phyloP scores from a whole-genome alignment of 1,140 invertebrate genomes.

The Maconellicoccus hirsutus region DNA sequence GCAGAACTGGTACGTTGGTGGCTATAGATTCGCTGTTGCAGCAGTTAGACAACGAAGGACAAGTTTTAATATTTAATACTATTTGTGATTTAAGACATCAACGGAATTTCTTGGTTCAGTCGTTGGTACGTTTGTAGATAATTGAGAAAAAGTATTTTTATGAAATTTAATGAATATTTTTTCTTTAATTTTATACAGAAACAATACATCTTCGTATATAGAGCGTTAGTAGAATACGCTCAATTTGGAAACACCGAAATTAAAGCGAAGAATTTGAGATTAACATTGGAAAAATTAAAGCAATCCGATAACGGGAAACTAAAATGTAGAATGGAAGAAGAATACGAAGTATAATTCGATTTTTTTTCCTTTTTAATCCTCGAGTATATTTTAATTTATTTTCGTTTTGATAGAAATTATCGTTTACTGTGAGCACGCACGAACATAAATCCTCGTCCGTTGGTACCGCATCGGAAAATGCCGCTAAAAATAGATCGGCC shows the following conservation, averaged over 20 bases:
- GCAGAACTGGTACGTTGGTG: conserved; percentile 80
- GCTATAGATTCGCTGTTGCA: conserved; percentile 79
- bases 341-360: conserved; percentile 62
- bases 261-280: conserved; percentile 52
- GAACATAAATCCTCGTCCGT: conserved; percentile 24
- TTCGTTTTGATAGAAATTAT: conserved; percentile 22
- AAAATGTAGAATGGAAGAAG: conserved; percentile 59
- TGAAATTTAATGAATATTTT: conserved; percentile 15
- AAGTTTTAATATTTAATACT: conserved; percentile 79
- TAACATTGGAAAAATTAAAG: conserved; percentile 54
- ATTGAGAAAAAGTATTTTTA: conserved; percentile 27
- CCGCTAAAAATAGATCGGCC: conserved; percentile 73
- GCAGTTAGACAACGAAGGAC: conserved; percentile 63
- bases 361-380: not conserved
- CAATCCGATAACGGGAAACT: conserved; percentile 50
- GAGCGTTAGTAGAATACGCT: conserved; percentile 81
- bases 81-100: conserved; percentile 79
- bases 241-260: conserved; percentile 91
- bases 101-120: conserved; percentile 86
- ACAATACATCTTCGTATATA: conserved; percentile 96
- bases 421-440: conserved; percentile 20
- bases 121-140: conserved; percentile 46
- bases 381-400: conserved; percentile 12
- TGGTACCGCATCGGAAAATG: conserved; percentile 64
- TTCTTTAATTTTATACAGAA: conserved; percentile 46